A percentile compares a stretch with the other conserved stretches of the same genome.
These are phyloP conservation scores for Astyanax mexicanus DNA, from an alignment of 2,797 vertebrate species.

Conservation along the genomic window DNA sequence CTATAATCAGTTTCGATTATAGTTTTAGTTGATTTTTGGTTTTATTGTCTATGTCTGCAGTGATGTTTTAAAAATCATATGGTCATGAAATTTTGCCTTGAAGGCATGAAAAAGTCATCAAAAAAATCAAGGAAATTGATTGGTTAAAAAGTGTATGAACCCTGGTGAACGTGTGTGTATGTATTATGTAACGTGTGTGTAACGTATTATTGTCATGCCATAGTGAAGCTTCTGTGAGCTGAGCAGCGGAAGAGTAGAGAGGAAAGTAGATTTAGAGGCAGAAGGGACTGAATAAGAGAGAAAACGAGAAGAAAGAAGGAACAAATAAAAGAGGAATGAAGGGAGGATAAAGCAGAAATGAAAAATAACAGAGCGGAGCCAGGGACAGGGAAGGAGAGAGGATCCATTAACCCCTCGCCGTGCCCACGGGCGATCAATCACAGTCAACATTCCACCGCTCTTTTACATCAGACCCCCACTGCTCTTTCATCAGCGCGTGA, in stretches of 20 bases:
- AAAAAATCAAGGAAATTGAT: no score
- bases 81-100: no score
- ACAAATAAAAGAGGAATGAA: constrained; percentile 5
- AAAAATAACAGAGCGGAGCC: constrained; percentile 31
- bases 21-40: no score
- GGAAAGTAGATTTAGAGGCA: not conserved
- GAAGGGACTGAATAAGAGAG: not conserved
- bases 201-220: not conserved
- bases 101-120: no score
- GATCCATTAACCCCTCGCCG: constrained; percentile 67
- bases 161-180: no score
- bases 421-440: constrained; percentile 67
- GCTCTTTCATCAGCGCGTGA: constrained; percentile 64
- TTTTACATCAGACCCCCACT: constrained; percentile 70
- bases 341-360: not conserved
- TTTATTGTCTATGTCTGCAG: no score
- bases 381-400: constrained; percentile 47
- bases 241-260: not conserved
- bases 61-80: no score
- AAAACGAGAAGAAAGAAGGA: constrained; percentile 12
- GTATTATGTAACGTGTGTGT: no score
- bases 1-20: no score
- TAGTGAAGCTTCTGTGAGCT: no score
- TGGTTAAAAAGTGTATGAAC: no score
- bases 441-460: constrained; percentile 63